Conservation (phyloP, 2,797 vertebrate species). For the Sphenopsis melanotis region DNA sequence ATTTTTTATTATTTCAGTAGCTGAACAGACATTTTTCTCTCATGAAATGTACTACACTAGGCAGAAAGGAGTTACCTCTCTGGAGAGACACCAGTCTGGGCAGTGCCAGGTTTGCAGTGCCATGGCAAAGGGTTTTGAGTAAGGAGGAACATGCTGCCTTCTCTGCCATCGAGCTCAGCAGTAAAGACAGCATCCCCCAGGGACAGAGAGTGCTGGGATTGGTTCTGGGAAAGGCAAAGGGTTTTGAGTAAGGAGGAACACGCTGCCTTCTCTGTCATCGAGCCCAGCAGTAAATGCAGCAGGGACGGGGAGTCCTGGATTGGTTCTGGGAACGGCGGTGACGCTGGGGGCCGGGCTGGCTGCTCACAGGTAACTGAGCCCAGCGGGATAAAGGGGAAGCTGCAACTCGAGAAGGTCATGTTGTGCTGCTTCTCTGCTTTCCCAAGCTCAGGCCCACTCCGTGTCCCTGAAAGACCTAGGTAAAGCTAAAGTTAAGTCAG, state of each 20-base stretch:
- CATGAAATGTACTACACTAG: not conserved
- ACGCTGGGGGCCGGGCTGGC: not conserved
- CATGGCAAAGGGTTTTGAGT: not conserved
- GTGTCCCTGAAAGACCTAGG: constrained; percentile 37
- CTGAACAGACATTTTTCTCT: not conserved
- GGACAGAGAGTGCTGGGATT: not conserved
- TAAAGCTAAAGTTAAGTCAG: constrained; percentile 43
- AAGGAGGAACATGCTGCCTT: not conserved
- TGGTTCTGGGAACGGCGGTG: not conserved
- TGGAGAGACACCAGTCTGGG: not conserved
- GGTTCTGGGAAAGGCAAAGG: not conserved
- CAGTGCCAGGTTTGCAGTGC: not conserved
- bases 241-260: not conserved
- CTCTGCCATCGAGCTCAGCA: not conserved
- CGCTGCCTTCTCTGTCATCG: not conserved
- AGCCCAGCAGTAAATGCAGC: not conserved
- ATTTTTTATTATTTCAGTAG: not conserved
- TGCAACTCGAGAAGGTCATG: constrained; percentile 51
- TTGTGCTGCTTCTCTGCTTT: constrained; percentile 36
- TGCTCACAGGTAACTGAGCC: not conserved
- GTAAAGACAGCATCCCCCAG: not conserved
- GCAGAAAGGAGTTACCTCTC: not conserved
- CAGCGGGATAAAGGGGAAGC: not conserved
- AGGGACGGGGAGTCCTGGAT: not conserved
- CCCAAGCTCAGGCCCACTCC: not conserved